Base-by-base conservation (phyloP, 2,888 invertebrate genomes). In the Drosophila planitibia region DNA sequence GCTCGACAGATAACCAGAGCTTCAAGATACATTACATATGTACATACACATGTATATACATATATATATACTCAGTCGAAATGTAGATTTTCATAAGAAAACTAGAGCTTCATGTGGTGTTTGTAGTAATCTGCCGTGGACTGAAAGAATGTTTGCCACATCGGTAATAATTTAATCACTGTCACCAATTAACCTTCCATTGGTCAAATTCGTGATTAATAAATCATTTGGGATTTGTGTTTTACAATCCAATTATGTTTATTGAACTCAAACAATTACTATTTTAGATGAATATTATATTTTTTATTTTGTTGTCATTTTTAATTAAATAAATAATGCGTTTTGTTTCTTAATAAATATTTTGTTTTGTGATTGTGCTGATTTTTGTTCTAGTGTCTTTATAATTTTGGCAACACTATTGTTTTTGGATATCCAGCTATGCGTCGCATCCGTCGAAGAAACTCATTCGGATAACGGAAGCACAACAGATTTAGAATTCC, bases 131-230 rank as follows among this genome's bases (percentile, higher is more conserved):
- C 57, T 66, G 19, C 22, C 5, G 22, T 39, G 39, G 25, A 44
- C 49, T 63, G 33, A 58, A 41, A 67, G 16, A 35, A 25, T 52
- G 61, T 71, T 72, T 30, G 54, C 61, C 60, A 53, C 47, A 58
- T 33, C 14, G n/a, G n/a, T 67, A 37, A 68, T 70, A 63, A 53
- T 77, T 73, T 60, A 65, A 74, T 78, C 74, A 62, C 62, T 74
- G 77, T 49, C 78, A 66, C 28, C 53, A 62, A 51, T 49, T 62
- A 66, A 63, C 53, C 63, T 71, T 57, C 44, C 37, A 16, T 33
- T 51, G 37, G 32, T n/a, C n/a, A 41, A 74, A 60, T 66, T 51
- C 32, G 37, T 77, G 39, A 59, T 65, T 59, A 66, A 60, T 62
- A 30, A 39, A 30, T 54, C 35, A 53, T 39, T 22, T 35, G 57